phyloP scores from a whole-genome alignment of 2,797 vertebrate genomes.

The Phalloptychus januarius region DNA sequence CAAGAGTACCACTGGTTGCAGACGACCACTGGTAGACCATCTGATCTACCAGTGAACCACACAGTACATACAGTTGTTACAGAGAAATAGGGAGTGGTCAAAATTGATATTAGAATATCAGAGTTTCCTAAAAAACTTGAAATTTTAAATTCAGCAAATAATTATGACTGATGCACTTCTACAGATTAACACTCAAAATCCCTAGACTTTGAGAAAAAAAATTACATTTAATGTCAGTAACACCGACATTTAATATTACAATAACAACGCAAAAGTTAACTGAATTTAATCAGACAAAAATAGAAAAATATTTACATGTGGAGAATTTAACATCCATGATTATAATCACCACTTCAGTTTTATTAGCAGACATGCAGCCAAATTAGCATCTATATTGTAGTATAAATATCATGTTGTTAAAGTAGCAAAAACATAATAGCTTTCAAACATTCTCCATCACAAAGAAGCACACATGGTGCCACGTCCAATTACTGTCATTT shows the following conservation, averaged over 20 bases:
- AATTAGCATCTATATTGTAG: conserved; percentile 4
- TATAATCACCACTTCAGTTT: not conserved
- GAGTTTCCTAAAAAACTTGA: not conserved
- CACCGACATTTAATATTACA: not conserved
- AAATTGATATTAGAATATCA: not conserved
- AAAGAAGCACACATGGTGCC: conserved; percentile 20
- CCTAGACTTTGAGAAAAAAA: too few species aligned
- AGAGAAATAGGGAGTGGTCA: not conserved
- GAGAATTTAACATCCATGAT: not conserved
- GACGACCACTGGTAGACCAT: not conserved
- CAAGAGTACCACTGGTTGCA: not conserved
- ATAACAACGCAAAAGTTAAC: not conserved
- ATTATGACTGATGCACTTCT: not conserved
- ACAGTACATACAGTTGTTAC: not conserved
- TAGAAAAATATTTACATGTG: not conserved
- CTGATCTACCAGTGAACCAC: not conserved
- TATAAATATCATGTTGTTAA: conserved; percentile 8
- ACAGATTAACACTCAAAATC: not conserved
- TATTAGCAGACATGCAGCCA: not conserved
- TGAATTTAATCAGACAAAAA: not conserved
- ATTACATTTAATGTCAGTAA: not conserved
- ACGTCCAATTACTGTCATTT: conserved; percentile 58
- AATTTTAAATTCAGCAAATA: not conserved
- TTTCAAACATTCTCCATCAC: conserved; percentile 36
- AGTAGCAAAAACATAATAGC: conserved; percentile 6